Evolutionary conservation across 1,140 invertebrate species (phyloP), one percentile per base, ranked within the genome.

Genomic region (Drosophila sturtevanti): DNA sequence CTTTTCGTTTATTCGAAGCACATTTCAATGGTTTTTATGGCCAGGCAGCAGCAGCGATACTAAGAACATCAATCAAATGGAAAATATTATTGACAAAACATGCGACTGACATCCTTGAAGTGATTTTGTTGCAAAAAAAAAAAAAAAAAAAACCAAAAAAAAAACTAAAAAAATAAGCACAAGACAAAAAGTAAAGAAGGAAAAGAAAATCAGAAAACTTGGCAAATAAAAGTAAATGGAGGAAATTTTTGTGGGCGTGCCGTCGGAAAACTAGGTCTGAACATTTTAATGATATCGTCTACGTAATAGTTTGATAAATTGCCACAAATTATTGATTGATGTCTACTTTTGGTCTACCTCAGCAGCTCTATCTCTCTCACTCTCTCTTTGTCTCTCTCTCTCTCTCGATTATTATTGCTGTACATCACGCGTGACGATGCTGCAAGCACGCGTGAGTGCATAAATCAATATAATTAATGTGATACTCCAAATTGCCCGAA

Each of bases 391-490:
- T 44, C 71, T 61, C 55, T 44, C 59, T 79, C 79, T 72, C 74
- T 75, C 60, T 75, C 55, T 31, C 3, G 27, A 6, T 0, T 31
- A 31, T 31, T 1, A 31, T 31, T 31, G 27, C 27, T 31, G 27
- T 31, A 31, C 27, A 75, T 86, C 81, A 86, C 76, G 81, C 72
- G 72, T 76, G 59, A 59, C 65, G 76, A 51, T 65, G 78, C 59
- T 69, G 59, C 44, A 48, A 27, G 34, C 44, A 63, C 64, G 69
- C 77, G 77, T 63, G 63, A 44, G 59, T 59, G 79, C 84, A 89
- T 87, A 87, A 87, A 87, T 87, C 84, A 87, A 87, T 87, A 77
- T 87, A 87, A 87, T 87, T 87, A 87, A 89, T 87, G 86, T 69
- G 77, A 21, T 34, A 18, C 31, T 27, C 38, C 61, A 37, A 27